These are phyloP conservation scores for Propithecus coquereli DNA, from an alignment of 2,113 vertebrate genomes.

Conservation along the genomic window DNA sequence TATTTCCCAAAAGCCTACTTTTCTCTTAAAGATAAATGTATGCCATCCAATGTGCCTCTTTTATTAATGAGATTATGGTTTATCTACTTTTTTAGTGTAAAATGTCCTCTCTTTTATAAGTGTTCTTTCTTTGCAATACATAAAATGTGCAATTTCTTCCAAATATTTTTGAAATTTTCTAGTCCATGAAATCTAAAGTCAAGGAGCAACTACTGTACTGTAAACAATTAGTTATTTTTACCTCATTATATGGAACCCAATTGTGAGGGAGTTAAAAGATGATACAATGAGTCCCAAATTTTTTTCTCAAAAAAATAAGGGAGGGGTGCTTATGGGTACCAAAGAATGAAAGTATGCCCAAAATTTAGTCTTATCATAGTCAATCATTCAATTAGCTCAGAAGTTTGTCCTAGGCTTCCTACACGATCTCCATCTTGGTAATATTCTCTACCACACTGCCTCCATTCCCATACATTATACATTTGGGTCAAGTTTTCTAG, in stretches of 20 bases:
- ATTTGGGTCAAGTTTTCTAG: not conserved
- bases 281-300: not conserved
- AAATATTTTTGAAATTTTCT: slow-evolving; percentile 14
- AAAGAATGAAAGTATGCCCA: not conserved
- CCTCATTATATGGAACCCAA: not conserved
- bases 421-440: not conserved
- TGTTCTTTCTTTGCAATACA: not conserved
- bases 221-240: slow-evolving; percentile 8
- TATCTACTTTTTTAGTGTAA: not conserved
- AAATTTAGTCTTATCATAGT: not conserved
- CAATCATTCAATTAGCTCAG: not conserved
- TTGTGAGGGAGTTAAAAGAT: not conserved
- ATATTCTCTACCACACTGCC: not conserved
- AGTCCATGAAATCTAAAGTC: not conserved
- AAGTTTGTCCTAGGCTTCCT: not conserved
- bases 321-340: not conserved
- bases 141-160: not conserved
- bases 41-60: not conserved
- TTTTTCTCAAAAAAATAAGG: not conserved
- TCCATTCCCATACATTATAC: not conserved
- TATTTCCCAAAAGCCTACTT: not conserved
- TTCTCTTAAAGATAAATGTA: not conserved
- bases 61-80: not conserved
- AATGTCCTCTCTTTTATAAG: not conserved
- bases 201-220: not conserved